These are phyloP conservation scores for Ligdia adustata DNA, from an alignment of 2,888 invertebrate species.

Conservation along the genomic window DNA sequence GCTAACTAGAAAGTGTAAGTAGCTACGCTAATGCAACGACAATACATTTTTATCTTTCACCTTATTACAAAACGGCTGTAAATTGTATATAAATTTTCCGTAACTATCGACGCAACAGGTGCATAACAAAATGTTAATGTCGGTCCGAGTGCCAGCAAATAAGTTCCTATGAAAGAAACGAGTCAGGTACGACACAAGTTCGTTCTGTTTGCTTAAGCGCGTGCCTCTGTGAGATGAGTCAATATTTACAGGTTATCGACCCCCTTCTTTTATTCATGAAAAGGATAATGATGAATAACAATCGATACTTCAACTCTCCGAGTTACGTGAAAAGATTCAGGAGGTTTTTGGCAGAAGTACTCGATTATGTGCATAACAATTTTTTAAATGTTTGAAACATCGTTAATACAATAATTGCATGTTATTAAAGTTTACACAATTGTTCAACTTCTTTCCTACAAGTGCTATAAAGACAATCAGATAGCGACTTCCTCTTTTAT, in stretches of 20 bases:
- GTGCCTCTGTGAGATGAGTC: conserved; percentile 67
- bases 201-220: conserved; percentile 60
- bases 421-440: no score
- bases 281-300: conserved; percentile 47
- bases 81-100: conserved; percentile 2
- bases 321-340: no score
- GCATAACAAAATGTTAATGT: conserved; percentile 20
- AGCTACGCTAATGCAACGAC: background rate
- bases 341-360: no score
- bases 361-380: no score
- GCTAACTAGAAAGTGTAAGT: conserved; percentile 40
- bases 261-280: conserved; percentile 50
- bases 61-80: background rate
- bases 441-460: no score
- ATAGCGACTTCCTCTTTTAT: background rate
- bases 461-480: background rate
- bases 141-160: conserved; percentile 31
- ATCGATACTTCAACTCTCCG: conserved; percentile 30
- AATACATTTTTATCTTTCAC: no score
- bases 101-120: conserved; percentile 14
- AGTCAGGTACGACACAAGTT: conserved; percentile 45
- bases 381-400: no score
- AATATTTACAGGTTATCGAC: conserved; percentile 76
- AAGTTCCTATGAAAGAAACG: conserved; percentile 43
- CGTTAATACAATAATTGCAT: no score